Evolutionary conservation across 37 sponge, comb jelly and placozoan species (phyloP), one percentile per base, ranked within the genome.

Genomic region (Crambe crambe): DNA sequence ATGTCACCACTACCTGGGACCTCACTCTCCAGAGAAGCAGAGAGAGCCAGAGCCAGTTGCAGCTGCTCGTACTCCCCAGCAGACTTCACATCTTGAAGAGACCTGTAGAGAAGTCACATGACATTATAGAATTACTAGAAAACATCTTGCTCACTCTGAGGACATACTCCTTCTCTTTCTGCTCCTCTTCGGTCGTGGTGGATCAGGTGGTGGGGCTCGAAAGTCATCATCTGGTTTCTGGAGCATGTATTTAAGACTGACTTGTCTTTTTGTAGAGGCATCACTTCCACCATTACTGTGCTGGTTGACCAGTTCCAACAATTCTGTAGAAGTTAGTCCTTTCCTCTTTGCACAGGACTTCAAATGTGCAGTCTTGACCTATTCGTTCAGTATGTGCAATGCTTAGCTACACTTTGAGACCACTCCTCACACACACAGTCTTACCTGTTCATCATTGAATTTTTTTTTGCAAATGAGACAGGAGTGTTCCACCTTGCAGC

Each of bases 21-120:
- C 36, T 36, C 51, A 3, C 70, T 18, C 5, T 64, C 68, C 37
- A 87, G 21, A 10, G 91, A 86, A 25, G 87, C 91, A 56, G 91
- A 91, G 39, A 91, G 34, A 42, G 87, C 91, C 56, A 86, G 17
- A 3, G 91, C 91, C 5, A 91, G 47, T 44, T 83, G 87, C 37
- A 91, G 21, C 79, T 91, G 73, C 2, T 91, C 91, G 30, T 80
- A 62, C 38, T 83, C 83, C 34, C 72, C 15, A 2, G n/a, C 30
- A 26, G 75, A 62, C 38, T 83, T 79, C 34, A 77, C 15, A 2
- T 21, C 30, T 18, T 80, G 35, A 3, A 78, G 56, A 64, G 64
- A 78, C 34, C 82, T 81, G 31, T 21, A 68, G 31, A 32, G 9
- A 30, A 37, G 8, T 3, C 21, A 37, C 39, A 37, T 35, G 68